A percentile compares a stretch with the other conserved stretches of the same genome.
These are phyloP conservation scores for Epistrophe eligans DNA, from an alignment of 2,888 invertebrate species.

Conservation along the genomic window DNA sequence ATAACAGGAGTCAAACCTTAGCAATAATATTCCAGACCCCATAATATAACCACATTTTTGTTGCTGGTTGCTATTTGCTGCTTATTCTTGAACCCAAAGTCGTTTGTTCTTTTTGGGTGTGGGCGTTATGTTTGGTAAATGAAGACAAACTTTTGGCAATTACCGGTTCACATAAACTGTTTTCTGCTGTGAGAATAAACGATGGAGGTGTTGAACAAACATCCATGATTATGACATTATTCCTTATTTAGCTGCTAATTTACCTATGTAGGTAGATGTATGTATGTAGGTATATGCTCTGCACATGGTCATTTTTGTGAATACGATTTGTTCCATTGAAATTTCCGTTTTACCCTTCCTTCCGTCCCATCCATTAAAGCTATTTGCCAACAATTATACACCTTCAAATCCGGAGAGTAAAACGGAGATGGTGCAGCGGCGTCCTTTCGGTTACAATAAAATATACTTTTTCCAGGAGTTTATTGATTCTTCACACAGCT, in stretches of 20 bases:
- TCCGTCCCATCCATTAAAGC: neutral
- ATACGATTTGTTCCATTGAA: constrained; percentile 25
- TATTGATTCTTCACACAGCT: constrained; percentile 55
- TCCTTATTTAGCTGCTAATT: constrained; percentile 65
- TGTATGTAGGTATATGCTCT: neutral
- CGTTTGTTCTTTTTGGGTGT: constrained; percentile 18
- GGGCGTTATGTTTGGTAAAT: constrained; percentile 52
- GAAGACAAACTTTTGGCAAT: constrained; percentile 74
- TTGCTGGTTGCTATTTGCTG: neutral
- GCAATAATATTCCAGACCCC: constrained; percentile 8
- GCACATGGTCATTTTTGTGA: constrained; percentile 7
- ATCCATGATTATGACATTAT: constrained; percentile 66
- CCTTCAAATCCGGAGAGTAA: constrained; percentile 37
- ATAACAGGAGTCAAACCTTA: constrained; percentile 6
- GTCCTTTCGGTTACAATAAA: constrained; percentile 36
- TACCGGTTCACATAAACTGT: constrained; percentile 68
- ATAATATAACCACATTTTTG: constrained; percentile 15
- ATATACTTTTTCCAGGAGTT: neutral
- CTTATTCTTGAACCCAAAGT: constrained; percentile 21
- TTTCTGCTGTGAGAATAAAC: constrained; percentile 54
- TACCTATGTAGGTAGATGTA: neutral
- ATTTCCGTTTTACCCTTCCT: neutral
- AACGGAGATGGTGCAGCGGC: constrained; percentile 18
- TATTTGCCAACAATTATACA: constrained; percentile 46
- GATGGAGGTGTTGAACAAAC: constrained; percentile 65